Evolutionary conservation across 1,140 invertebrate species (phyloP), one percentile per base, ranked within the genome.

Genomic region (Drosophila sturtevanti): DNA sequence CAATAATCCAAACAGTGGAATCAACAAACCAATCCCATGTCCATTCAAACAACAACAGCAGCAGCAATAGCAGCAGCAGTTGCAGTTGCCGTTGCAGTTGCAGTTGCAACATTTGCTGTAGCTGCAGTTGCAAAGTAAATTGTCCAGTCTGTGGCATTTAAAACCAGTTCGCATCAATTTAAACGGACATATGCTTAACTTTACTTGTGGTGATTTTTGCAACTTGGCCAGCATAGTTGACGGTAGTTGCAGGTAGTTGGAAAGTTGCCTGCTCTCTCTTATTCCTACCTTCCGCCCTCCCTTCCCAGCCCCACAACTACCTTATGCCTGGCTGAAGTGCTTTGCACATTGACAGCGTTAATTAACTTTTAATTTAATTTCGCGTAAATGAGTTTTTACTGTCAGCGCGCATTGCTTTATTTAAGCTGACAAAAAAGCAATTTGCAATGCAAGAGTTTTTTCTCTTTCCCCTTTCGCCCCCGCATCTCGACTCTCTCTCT

Each of bases 321-420:
- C 11, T n/a, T 22, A n/a, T 31, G 48, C 22, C 38, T 63, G 64
- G 21, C 59, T 87, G 71, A 65, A 86, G 84, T 84, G 84, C 84
- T 89, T 84, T 89, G 84, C 84, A 89, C 84, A 89, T 89, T 89
- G 84, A 89, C 85, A 89, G 84, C 84, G 84, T 89, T 89, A 89
- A 89, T 89, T 89, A 89, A 89, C 85, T 89, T 89, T 89, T 89
- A 89, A 89, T 89, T 89, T 89, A 89, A 89, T 89, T 89, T 89
- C 80, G 77, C 84, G 84, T 80, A 89, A 89, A 89, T 89, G 77
- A 89, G 84, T 89, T 89, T 89, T 89, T 78, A 89, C 85, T 89
- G 84, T 89, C 84, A 89, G 73, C 84, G 84, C 75, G 74, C 84
- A 73, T 63, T 69, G 75, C 56, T 76, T 77, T 87, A 78, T 72